Conservation (phyloP, 2,888 invertebrate genomes). For the Zelleria hepariella region DNA sequence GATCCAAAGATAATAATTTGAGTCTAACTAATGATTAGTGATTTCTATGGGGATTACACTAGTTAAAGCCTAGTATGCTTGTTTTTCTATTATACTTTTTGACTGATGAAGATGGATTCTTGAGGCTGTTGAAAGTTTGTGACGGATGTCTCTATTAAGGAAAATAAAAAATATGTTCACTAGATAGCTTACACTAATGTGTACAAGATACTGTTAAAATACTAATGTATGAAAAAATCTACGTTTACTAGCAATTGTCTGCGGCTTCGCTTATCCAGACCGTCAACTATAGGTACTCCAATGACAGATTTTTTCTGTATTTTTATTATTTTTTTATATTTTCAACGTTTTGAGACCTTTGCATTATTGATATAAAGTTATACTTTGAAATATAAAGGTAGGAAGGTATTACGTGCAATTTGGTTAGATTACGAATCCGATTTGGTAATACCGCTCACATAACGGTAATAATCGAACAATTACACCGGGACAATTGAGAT, state of each 20-base stretch:
- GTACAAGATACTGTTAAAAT: too few relatives aligned
- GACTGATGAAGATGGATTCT: slow-evolving; percentile 14
- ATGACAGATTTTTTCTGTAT: too few relatives aligned
- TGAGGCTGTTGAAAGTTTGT: slow-evolving; percentile 6
- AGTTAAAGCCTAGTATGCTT: slow-evolving; percentile 18
- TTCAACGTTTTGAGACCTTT: too few relatives aligned
- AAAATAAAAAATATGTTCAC: too few relatives aligned
- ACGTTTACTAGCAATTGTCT: too few relatives aligned
- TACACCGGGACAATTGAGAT: background rate
- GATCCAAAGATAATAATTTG: slow-evolving; percentile 17
- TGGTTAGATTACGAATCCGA: background rate
- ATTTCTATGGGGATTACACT: slow-evolving; percentile 51
- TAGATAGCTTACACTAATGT: too few relatives aligned
- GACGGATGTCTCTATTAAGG: background rate
- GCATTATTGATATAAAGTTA: too few relatives aligned
- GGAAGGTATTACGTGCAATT: background rate
- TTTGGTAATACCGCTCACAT: background rate
- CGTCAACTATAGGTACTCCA: too few relatives aligned
- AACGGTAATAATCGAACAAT: background rate
- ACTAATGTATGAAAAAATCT: too few relatives aligned
- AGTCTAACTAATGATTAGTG: slow-evolving; percentile 40
- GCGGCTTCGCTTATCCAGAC: too few relatives aligned
- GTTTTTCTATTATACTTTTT: slow-evolving; percentile 9
- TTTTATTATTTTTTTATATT: too few relatives aligned
- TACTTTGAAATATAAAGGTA: background rate